Percentiles rank a stretch among this genome's conserved stretches.
phyloP scores from a whole-genome alignment of 2,113 vertebrate species.

The Tor tambroides region DNA sequence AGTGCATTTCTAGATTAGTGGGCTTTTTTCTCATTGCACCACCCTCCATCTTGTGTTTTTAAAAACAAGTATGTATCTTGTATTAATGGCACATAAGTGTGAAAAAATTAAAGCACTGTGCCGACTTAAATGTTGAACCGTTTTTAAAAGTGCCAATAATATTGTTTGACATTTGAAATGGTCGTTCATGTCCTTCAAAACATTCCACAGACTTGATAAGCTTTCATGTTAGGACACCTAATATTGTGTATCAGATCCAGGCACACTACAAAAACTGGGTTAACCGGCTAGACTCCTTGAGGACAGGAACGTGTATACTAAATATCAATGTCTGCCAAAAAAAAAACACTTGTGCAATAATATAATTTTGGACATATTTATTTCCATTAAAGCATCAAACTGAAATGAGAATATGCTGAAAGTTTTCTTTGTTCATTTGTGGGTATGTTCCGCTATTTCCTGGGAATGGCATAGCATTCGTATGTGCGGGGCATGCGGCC shows the following conservation, averaged over 20 bases:
- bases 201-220: slow-evolving; percentile 1
- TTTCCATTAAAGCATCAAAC: neutral
- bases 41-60: neutral
- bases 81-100: neutral
- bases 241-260: neutral
- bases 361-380: neutral
- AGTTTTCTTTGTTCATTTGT: neutral
- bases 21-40: neutral
- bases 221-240: neutral
- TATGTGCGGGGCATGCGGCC: slow-evolving; percentile 45
- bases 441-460: slow-evolving; percentile 21
- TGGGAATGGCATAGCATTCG: slow-evolving; percentile 50
- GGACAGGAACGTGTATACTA: neutral
- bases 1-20: too few relatives aligned
- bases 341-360: slow-evolving; percentile 9
- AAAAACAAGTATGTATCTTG: neutral
- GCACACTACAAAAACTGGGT: neutral
- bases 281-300: neutral
- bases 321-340: neutral
- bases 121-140: neutral
- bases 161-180: neutral
- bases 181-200: neutral
- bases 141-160: neutral
- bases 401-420: neutral
- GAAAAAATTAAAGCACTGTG: too few relatives aligned